Base-by-base conservation (phyloP, 1,140 invertebrate genomes). In the Neomicropteryx cornuta region DNA sequence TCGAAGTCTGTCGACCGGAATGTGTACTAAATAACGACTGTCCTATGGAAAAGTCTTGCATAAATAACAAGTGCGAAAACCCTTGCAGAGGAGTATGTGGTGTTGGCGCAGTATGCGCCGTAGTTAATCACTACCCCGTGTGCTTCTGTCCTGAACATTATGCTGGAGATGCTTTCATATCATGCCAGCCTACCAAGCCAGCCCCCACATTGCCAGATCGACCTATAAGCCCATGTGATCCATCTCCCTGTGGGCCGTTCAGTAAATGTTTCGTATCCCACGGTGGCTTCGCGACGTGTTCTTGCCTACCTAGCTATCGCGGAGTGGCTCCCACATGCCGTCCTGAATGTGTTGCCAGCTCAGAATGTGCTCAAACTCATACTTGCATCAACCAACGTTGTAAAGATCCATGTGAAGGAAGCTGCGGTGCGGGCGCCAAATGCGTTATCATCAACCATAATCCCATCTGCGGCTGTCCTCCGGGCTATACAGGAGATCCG, bases 371-470 rank as follows among this genome's bases (percentile, higher is more conserved):
- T 10, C 79, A 82, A 58, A 81, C 71, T 18, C 75, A 80, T 53
- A 79, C 82, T 32, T 88, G 84, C 49, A 69, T 85, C 14, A 86
- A 85, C 55, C 76, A 83, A 51, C 77, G 76, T 60, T 88, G 85
- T 60, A 62, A 73, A 0, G 78, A 87, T 60, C 83, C 84, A 14
- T 87, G 84, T 47, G 75, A 75, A 17, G 81, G 80, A 6, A 81
- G 79, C 39, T 91, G 87, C 62, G 86, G 83, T 3, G 53, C 76
- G 5, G 75, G 75, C 42, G 81, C 86, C 10, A 50, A 75, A 14
- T 91, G 87, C 56, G 70, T 74, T 17, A 79, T 83, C 1, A 71
- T 86, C 18, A 87, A 87, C 55, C 84, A 87, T 50, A 86, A 87
- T 58, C 84, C 86, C 2, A 77, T 87, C 41, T 88, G 85, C 51